These are phyloP conservation scores for Ageneiosus marmoratus DNA, from an alignment of 2,113 vertebrate genomes.

Conservation along the genomic window DNA sequence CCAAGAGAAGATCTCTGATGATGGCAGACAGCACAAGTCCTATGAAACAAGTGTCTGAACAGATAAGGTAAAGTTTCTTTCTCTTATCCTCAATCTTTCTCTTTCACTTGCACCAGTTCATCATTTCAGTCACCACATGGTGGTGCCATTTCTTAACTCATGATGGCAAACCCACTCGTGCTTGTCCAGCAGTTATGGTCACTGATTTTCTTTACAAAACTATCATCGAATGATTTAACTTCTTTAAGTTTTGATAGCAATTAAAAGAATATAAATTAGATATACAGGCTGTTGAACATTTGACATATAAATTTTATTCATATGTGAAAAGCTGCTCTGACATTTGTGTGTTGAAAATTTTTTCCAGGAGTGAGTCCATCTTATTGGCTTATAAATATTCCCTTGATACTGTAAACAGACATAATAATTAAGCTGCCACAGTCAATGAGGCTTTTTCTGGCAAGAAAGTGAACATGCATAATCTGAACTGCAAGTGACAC, in stretches of 20 bases:
- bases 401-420: constrained; percentile 40
- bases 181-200: not conserved
- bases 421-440: constrained; percentile 43
- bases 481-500: constrained; percentile 23
- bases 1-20: constrained; percentile 77
- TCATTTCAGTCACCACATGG: constrained; percentile 61
- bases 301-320: not conserved
- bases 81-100: not conserved
- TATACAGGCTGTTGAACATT: constrained; percentile 4
- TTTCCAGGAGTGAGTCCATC: not conserved
- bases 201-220: constrained; percentile 19
- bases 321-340: not conserved
- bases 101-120: not conserved
- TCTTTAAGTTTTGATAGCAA: not conserved
- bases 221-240: not conserved
- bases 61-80: constrained; percentile 65
- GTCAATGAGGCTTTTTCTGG: not conserved
- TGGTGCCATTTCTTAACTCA: constrained; percentile 68
- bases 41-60: constrained; percentile 71
- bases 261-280: constrained; percentile 7
- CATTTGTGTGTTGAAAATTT: not conserved
- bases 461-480: constrained; percentile 1
- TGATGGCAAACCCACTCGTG: not conserved
- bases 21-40: constrained; percentile 68
- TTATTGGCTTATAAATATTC: constrained; percentile 41